phyloP scores from a whole-genome alignment of 2,888 invertebrate species.

The Drosophila helvetica region DNA sequence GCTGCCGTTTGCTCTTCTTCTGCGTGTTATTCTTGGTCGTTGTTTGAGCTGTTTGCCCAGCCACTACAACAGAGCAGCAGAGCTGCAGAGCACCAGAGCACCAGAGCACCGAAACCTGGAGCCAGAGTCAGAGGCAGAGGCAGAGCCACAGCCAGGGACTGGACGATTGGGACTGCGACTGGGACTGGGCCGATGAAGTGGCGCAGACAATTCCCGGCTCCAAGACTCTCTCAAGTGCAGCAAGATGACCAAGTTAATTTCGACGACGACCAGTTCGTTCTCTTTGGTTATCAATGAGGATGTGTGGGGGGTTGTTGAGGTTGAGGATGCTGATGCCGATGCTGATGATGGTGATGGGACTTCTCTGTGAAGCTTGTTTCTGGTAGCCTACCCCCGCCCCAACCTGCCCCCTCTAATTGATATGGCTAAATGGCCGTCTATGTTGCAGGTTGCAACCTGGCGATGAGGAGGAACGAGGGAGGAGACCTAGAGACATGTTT shows the following conservation, averaged over 20 bases:
- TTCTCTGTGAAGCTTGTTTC: conserved; percentile 16
- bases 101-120: conserved; percentile 55
- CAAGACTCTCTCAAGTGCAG: conserved; percentile 63
- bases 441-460: conserved; percentile 51
- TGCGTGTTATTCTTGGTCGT: conserved; percentile 33
- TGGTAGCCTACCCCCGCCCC: conserved; percentile 26
- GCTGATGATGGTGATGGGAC: conserved; percentile 14
- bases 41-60: conserved; percentile 70
- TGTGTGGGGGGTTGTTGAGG: conserved; percentile 37
- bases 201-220: conserved; percentile 59
- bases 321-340: conserved; percentile 4
- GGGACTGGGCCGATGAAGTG: conserved; percentile 47
- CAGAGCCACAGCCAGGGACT: conserved; percentile 30
- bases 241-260: conserved; percentile 78
- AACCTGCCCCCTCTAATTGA: conserved; percentile 65
- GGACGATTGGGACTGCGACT: neutral
- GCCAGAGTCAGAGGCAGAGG: conserved; percentile 40
- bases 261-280: conserved; percentile 19
- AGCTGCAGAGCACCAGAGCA: too few species aligned
- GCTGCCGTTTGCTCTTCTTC: conserved; percentile 61
- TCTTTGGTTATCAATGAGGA: conserved; percentile 60
- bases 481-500: conserved; percentile 65
- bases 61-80: conserved; percentile 52
- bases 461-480: conserved; percentile 1
- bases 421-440: conserved; percentile 77